These are phyloP conservation scores for Cheiracanthium punctorium DNA, from an alignment of 2,888 invertebrate genomes.

Conservation along the genomic window DNA sequence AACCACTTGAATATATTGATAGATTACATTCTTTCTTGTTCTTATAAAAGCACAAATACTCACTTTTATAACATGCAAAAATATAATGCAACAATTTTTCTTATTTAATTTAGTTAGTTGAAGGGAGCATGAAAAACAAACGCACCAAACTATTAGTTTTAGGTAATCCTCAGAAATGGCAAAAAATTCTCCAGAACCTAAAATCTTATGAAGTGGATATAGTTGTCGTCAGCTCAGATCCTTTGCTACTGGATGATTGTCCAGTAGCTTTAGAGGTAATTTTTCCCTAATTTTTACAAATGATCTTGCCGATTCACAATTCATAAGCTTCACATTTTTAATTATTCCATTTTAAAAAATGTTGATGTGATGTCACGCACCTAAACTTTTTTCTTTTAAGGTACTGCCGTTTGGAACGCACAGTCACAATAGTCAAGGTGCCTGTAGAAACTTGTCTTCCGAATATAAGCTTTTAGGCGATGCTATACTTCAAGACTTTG, in stretches of 20 bases:
- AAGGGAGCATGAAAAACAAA: conserved; percentile 41
- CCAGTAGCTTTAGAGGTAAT: conserved; percentile 50
- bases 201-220: conserved; percentile 48
- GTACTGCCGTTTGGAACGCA: conserved; percentile 21
- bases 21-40: no score
- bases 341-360: no score
- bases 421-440: neutral
- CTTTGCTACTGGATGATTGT: conserved; percentile 8
- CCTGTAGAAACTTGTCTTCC: conserved; percentile 8
- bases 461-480: conserved; percentile 14
- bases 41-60: no score
- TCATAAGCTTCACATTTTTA: no score
- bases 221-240: conserved; percentile 11
- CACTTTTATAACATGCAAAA: no score
- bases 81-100: no score
- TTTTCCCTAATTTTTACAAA: no score
- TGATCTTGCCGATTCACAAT: no score
- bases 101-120: conserved; percentile 25
- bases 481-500: conserved; percentile 7
- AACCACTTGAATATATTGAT: no score
- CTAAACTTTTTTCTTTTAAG: no score
- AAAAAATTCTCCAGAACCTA: conserved; percentile 24
- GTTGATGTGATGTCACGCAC: no score
- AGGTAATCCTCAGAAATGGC: conserved; percentile 32
- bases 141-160: conserved; percentile 45